phyloP scores from a whole-genome alignment of 2,888 invertebrate species.

The Marasmarcha lunaedactyla region DNA sequence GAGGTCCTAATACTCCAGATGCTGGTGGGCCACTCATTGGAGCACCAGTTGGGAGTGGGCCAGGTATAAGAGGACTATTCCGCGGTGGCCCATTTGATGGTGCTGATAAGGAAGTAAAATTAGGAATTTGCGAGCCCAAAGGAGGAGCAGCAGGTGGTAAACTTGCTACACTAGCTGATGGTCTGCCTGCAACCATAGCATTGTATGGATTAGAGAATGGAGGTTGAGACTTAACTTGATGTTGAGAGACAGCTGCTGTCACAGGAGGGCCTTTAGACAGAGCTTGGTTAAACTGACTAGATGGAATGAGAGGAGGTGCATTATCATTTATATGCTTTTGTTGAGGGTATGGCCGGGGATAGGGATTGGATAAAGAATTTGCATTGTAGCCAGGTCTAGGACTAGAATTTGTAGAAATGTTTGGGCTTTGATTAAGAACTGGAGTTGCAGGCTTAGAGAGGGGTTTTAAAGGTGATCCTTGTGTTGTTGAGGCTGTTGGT shows the following conservation, averaged over 20 bases:
- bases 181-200: constrained; percentile 11
- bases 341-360: constrained; percentile 30
- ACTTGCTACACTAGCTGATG: constrained; percentile 17
- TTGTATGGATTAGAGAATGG: background rate
- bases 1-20: constrained; percentile 1
- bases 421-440: constrained; percentile 23
- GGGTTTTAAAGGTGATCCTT: constrained; percentile 19
- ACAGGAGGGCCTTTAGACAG: constrained; percentile 44
- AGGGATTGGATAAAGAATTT: constrained; percentile 32
- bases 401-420: constrained; percentile 30
- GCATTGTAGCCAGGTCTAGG: constrained; percentile 27
- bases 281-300: constrained; percentile 52
- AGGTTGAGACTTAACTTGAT: background rate
- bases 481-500: constrained; percentile 14
- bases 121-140: constrained; percentile 5
- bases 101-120: no score
- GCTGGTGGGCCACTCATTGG: constrained; percentile 7
- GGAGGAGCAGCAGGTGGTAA: constrained; percentile 4
- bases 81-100: constrained; percentile 25
- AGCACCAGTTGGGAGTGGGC: constrained; percentile 15
- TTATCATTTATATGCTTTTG: constrained; percentile 53
- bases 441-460: constrained; percentile 19
- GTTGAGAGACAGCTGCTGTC: constrained; percentile 3
- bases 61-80: constrained; percentile 36
- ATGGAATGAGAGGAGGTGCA: constrained; percentile 50